These are phyloP conservation scores for Mythimna impura DNA, from an alignment of 2,888 invertebrate genomes.

Conservation along the genomic window DNA sequence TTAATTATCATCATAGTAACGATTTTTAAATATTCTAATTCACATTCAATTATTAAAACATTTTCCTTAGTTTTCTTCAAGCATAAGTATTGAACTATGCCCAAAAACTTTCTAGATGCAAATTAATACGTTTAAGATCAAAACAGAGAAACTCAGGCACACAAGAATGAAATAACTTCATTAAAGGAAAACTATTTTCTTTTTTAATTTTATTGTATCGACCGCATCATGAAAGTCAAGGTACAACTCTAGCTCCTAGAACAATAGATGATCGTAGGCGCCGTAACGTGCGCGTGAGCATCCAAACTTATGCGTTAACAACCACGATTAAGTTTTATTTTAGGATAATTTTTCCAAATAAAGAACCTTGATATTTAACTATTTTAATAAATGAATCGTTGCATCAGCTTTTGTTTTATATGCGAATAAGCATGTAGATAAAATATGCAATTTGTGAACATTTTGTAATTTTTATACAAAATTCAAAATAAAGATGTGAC, in stretches of 20 bases:
- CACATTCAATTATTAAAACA: neutral
- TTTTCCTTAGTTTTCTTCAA: neutral
- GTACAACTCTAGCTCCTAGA: slow-evolving; percentile 75
- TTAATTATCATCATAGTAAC: neutral
- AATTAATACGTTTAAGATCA: neutral
- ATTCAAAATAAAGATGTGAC: slow-evolving; percentile 13
- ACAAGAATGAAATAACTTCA: neutral
- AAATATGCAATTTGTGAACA: slow-evolving; percentile 5
- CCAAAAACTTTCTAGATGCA: neutral
- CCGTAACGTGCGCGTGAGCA: slow-evolving; percentile 80
- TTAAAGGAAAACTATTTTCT: neutral
- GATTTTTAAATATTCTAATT: neutral
- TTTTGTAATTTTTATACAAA: slow-evolving; percentile 31
- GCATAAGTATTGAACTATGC: neutral
- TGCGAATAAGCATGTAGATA: slow-evolving; percentile 12
- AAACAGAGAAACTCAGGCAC: neutral
- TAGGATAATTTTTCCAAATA: slow-evolving; percentile 54
- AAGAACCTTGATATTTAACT: slow-evolving; percentile 53
- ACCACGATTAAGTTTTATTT: slow-evolving; percentile 67
- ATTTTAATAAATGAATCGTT: slow-evolving; percentile 36
- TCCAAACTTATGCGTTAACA: slow-evolving; percentile 76
- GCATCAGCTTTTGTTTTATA: slow-evolving; percentile 19
- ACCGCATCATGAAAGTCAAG: neutral
- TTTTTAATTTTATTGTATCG: slow-evolving; percentile 37
- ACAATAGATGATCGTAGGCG: slow-evolving; percentile 85